Conservation (phyloP, 1,140 invertebrate genomes). For the Drosophila guanche region DNA sequence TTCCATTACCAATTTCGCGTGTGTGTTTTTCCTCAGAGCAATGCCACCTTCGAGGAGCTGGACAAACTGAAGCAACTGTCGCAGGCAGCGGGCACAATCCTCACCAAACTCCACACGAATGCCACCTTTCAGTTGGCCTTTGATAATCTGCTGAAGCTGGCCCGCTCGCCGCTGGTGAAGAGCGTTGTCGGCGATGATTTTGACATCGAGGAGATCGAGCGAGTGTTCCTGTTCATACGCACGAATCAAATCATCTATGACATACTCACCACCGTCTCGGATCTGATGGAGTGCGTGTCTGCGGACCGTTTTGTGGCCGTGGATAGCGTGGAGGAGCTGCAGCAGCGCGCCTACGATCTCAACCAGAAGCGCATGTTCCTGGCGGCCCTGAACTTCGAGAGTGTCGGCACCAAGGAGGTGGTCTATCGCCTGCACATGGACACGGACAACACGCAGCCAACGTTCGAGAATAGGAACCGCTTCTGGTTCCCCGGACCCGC, state of each 20-base stretch:
- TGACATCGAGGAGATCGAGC: slow-evolving; percentile 67
- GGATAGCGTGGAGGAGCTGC: slow-evolving; percentile 84
- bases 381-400: slow-evolving; percentile 74
- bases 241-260: slow-evolving; percentile 69
- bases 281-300: slow-evolving; percentile 86
- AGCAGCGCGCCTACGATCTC: slow-evolving; percentile 84
- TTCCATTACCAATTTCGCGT: neutral
- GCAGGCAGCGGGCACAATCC: slow-evolving; percentile 43
- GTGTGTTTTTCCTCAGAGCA: slow-evolving; percentile 80
- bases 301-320: slow-evolving; percentile 86
- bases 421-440: slow-evolving; percentile 88
- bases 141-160: slow-evolving; percentile 69
- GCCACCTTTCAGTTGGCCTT: slow-evolving; percentile 68
- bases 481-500: slow-evolving; percentile 88
- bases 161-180: slow-evolving; percentile 77
- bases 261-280: slow-evolving; percentile 78
- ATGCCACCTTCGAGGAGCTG: slow-evolving; percentile 86
- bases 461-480: slow-evolving; percentile 85
- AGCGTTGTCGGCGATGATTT: slow-evolving; percentile 70
- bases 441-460: slow-evolving; percentile 87
- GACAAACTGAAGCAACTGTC: slow-evolving; percentile 82
- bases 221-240: slow-evolving; percentile 55
- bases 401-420: slow-evolving; percentile 62
- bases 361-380: slow-evolving; percentile 81
- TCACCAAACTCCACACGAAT: slow-evolving; percentile 68